These are phyloP conservation scores for Corapipo altera DNA, from an alignment of 2,113 vertebrate genomes.

Conservation along the genomic window DNA sequence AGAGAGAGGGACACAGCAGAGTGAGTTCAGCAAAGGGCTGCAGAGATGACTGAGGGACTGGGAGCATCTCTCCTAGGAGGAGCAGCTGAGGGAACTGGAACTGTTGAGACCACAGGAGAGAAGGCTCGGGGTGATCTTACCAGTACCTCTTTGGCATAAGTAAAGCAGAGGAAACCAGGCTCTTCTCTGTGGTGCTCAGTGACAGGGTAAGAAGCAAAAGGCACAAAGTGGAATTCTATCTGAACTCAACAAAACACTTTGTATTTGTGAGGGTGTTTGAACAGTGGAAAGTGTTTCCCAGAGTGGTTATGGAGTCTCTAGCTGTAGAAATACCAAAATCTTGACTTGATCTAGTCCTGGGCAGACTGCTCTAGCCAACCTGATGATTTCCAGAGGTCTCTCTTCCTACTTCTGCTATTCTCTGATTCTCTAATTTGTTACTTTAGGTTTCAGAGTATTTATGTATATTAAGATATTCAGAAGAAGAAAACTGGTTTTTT, in stretches of 20 bases:
- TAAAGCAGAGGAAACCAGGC: background rate
- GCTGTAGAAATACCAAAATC: background rate
- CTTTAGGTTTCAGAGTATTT: background rate
- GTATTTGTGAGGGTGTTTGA: background rate
- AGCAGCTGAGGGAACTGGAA: background rate
- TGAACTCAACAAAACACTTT: background rate
- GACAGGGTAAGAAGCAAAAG: background rate
- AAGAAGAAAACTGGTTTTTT: background rate
- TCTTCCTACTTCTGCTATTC: background rate
- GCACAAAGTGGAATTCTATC: background rate
- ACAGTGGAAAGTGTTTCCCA: background rate
- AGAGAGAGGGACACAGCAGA: background rate
- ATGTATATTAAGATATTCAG: background rate
- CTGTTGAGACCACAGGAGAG: background rate
- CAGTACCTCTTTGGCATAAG: background rate
- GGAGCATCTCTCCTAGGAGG: background rate
- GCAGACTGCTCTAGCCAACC: background rate
- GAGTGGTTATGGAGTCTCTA: background rate
- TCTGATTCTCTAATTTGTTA: accelerated
- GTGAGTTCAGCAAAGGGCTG: background rate
- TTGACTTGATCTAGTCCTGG: background rate
- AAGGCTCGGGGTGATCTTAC: background rate
- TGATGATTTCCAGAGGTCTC: background rate
- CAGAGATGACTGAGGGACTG: background rate
- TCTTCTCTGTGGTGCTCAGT: background rate